phyloP scores from a whole-genome alignment of 2,797 vertebrate genomes.

The Podargus strigoides region DNA sequence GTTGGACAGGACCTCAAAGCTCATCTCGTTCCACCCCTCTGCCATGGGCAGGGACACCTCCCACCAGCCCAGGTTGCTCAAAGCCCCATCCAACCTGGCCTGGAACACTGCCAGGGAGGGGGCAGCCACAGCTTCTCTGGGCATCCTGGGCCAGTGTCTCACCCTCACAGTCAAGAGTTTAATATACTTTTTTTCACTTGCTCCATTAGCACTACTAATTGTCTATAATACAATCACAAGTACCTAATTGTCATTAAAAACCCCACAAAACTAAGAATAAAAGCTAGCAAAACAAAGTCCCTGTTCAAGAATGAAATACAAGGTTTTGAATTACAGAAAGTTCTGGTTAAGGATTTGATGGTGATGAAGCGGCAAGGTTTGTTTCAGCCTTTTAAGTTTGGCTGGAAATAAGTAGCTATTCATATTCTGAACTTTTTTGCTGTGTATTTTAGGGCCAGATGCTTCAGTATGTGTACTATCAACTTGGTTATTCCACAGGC shows the following conservation, averaged over 20 bases:
- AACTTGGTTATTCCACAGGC: not conserved
- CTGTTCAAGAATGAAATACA: not conserved
- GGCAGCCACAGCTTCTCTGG: too few species aligned
- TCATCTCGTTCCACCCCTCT: too few species aligned
- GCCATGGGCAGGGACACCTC: too few species aligned
- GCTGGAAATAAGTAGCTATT: not conserved
- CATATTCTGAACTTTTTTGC: not conserved
- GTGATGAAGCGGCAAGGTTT: not conserved
- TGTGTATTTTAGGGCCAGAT: not conserved
- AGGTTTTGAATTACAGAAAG: not conserved
- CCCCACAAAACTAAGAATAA: fast-evolving
- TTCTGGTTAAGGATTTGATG: not conserved
- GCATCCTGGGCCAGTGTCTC: too few species aligned
- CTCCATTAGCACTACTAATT: not conserved
- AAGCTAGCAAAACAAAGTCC: not conserved
- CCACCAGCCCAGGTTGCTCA: too few species aligned
- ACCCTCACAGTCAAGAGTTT: too few species aligned
- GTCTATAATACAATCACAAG: not conserved
- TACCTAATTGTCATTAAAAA: not conserved
- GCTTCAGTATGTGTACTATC: fast-evolving
- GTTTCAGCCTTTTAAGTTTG: not conserved
- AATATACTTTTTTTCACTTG: not conserved
- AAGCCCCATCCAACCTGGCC: too few species aligned
- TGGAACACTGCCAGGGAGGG: too few species aligned
- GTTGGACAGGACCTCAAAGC: too few species aligned